Conservation (phyloP, 1,140 invertebrate species). For the Zelostemma sp. region DNA sequence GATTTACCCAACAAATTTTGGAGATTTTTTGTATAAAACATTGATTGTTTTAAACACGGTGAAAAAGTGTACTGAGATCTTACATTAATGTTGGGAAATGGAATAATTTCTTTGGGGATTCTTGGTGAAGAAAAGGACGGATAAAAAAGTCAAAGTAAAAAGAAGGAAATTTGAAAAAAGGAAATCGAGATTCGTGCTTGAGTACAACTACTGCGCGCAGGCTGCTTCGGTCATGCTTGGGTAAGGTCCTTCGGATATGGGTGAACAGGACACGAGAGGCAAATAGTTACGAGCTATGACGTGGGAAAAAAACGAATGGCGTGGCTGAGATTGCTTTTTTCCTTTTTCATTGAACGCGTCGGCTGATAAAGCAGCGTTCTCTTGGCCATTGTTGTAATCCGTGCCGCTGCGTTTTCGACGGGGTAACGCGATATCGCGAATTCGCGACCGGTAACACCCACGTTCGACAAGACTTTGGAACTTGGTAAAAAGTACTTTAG, state of each 20-base stretch:
- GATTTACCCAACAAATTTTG: too few species aligned
- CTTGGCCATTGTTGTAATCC: conserved; percentile 34
- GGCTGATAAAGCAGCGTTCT: conserved; percentile 36
- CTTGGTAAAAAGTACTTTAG: too few species aligned
- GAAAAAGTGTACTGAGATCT: too few species aligned
- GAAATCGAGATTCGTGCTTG: conserved; percentile 9
- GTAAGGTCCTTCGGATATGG: conserved; percentile 67
- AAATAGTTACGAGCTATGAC: conserved; percentile 52
- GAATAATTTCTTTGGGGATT: too few species aligned
- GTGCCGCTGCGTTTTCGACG: neutral
- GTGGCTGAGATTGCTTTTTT: conserved; percentile 35
- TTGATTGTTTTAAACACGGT: too few species aligned
- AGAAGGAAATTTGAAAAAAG: too few species aligned
- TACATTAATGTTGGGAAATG: too few species aligned
- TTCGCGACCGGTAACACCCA: neutral
- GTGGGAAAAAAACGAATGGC: conserved; percentile 59
- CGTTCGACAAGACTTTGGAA: neutral
- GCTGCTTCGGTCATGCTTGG: conserved; percentile 63
- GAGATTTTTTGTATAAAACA: too few species aligned
- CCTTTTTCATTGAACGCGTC: conserved; percentile 37
- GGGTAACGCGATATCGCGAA: neutral
- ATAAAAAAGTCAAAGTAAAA: too few species aligned
- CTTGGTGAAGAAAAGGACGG: too few species aligned
- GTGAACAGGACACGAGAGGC: conserved; percentile 64
- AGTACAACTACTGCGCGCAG: conserved; percentile 39